Evolutionary conservation across 2,113 vertebrate species (phyloP), one percentile per base, ranked within the genome.

Genomic region (Hippopotamus amphibius): DNA sequence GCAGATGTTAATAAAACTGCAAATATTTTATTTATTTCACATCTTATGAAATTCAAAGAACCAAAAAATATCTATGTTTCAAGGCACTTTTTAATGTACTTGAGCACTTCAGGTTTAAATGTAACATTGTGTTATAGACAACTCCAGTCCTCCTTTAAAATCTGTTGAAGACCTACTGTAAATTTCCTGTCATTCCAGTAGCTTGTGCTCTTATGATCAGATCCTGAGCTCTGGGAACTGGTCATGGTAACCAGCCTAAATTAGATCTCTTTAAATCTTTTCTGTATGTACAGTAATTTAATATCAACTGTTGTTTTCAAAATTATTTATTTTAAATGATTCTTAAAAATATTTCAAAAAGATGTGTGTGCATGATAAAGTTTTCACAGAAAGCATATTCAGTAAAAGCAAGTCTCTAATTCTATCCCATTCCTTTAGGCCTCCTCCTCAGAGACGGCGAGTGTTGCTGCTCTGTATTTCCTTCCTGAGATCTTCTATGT

Each of bases 1-100:
- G 88, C 33, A 28, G 82, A 87, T 50, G 28, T 88, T 97, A 88
- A 97, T 88, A 87, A 87, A 98, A 96, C 72, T 77, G n/a, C 12
- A 95, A 97, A 87, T 79, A 95, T 28, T 24, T 97, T n/a, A 81
- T 69, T 79, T 77, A 26, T 68, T 81, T 65, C 26, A 93, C 61
- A 69, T 97, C 68, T 53, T 96, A 95, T 96, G 97, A 95, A 33
- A 28, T 46, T 61, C 72, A 55, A 16, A 81, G 84, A 93, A 87
- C 90, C 59, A 26, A 88, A 96, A 97, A 76, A 46, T 61, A 80
- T 48, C 17, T 12, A 7, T 24, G 50, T 68, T 72, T 33, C 41
- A 76, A n/a, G 86, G 66, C 43, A 88, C 19, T 97, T 97, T 53
- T 4, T 97, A 90, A 91, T 65, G 55, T 96, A 53, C 59, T 85